Base-by-base conservation (phyloP, 2,797 vertebrate species). In the Crotalus adamanteus region DNA sequence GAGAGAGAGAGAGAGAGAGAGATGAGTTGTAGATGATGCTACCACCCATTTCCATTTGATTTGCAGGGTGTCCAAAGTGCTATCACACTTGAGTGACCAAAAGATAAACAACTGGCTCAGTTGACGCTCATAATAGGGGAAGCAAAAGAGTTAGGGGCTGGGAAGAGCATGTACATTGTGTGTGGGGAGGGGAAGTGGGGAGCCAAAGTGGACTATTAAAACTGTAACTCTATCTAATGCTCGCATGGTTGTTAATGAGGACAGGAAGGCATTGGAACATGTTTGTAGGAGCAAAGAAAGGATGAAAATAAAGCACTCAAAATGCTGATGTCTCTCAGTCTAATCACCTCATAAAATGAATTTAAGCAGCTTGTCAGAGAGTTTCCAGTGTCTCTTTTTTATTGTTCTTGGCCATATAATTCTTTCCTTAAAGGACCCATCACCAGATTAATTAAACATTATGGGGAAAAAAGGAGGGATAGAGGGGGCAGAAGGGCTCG, bases 381-480 rank as follows among this genome's bases (percentile, higher is more conserved):
- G 92, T 94, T 95, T 91, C 94, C 94, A 53, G 60, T 86, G 73
- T 25, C 92, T 95, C 92, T 94, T 92, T 78, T 89, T 93, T 93
- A 93, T 87, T 61, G 92, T 42, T 12, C 87, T 92, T 92, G 94
- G 91, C 86, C 92, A n/a, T 92, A 95, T 87, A 94, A 95, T 93
- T 95, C 94, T 95, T 96, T 92, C 94, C 94, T 95, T 95, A 92
- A 94, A 96, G 94, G 94, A 94, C 94, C 88, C 88, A 28, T 87
- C 94, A 92, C 95, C 93, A 92, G 87, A 51, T 3, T 87, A 91
- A 8, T 3, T 94, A 95, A 91, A 87, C 95, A 93, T 95, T 95
- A 96, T 91, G 94, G 92, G 78, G 55, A 59, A 91, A 53, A 89
- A 93, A 91, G 93, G 89, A 92, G 91, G 92, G 86, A 90, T 88